Evolutionary conservation across 2,888 invertebrate genomes (phyloP).

Genomic region (Odontocolon sp.): DNA sequence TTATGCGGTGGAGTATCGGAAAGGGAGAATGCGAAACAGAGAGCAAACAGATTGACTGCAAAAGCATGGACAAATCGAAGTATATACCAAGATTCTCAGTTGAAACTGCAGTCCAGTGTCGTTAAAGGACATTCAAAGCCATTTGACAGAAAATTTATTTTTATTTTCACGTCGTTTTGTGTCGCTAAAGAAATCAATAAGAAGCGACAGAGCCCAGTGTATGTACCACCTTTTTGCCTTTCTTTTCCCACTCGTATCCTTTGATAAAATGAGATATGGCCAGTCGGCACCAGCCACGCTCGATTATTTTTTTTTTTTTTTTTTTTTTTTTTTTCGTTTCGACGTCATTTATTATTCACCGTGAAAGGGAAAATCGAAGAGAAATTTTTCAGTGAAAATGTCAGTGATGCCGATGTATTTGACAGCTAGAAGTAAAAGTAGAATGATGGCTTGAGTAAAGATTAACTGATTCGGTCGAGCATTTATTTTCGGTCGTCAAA

Average conservation of each 20-base stretch:
- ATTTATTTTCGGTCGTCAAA: too few relatives aligned
- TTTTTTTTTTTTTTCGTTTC: slow-evolving; percentile 4
- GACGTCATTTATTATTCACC: slow-evolving; percentile 32
- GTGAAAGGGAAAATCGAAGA: not conserved
- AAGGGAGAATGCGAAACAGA: slow-evolving; percentile 9
- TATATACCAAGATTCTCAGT: not conserved
- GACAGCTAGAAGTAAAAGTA: not conserved
- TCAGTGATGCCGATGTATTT: not conserved
- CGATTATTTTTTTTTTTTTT: too few relatives aligned
- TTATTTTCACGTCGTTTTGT: not conserved
- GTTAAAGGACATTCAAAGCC: not conserved
- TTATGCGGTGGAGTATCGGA: not conserved
- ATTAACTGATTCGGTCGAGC: too few relatives aligned
- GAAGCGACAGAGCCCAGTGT: not conserved
- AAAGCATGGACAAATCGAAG: not conserved
- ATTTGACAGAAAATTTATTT: slow-evolving; percentile 9
- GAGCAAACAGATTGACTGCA: not conserved
- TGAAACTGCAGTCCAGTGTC: not conserved
- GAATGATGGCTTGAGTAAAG: not conserved
- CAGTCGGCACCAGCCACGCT: slow-evolving; percentile 19
- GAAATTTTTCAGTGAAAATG: slow-evolving; percentile 5
- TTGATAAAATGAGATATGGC: slow-evolving; percentile 14
- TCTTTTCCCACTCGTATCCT: not conserved
- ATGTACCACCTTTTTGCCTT: not conserved
- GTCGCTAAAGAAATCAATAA: not conserved